A percentile compares a stretch with the other conserved stretches of the same genome.
These are phyloP conservation scores for Trematomus bernacchii DNA, from an alignment of 2,797 vertebrate genomes.

Conservation along the genomic window DNA sequence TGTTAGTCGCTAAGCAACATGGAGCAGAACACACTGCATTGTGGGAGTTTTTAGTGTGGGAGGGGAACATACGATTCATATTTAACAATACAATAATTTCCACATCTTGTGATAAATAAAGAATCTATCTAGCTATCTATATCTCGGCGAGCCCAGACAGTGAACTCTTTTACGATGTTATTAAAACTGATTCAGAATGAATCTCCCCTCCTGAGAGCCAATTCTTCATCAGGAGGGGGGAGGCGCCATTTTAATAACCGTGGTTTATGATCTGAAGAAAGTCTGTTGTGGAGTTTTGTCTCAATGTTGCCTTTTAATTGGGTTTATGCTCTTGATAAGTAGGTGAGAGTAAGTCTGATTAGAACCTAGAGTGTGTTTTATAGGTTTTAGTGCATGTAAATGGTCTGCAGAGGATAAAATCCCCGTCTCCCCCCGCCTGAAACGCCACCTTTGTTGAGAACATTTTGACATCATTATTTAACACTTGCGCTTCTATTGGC, in stretches of 20 bases:
- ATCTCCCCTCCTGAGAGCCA: conserved; percentile 61
- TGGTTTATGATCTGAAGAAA: conserved; percentile 14
- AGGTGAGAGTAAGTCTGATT: neutral
- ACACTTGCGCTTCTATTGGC: no score
- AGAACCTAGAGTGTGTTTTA: no score
- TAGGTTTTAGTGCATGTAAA: no score
- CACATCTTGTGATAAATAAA: no score
- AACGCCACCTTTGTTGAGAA: no score
- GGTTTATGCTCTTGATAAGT: neutral
- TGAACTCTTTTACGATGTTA: conserved; percentile 68
- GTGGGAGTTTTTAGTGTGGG: conserved; percentile 15
- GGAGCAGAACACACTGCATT: neutral
- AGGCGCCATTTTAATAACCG: conserved; percentile 14
- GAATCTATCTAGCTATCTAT: conserved; percentile 8
- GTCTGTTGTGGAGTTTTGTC: conserved; percentile 8
- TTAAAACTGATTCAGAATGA: conserved; percentile 64
- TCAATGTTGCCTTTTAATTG: conserved; percentile 2
- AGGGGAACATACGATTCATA: conserved; percentile 15
- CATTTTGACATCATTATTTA: no score
- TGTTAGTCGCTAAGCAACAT: neutral
- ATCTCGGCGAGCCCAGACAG: conserved; percentile 21
- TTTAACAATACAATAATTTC: no score
- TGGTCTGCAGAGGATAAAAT: no score
- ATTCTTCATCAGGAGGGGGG: conserved; percentile 53
- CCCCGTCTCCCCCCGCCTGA: no score